Evolutionary conservation across 2,797 vertebrate species (phyloP).

Genomic region (Vespertilio murinus): DNA sequence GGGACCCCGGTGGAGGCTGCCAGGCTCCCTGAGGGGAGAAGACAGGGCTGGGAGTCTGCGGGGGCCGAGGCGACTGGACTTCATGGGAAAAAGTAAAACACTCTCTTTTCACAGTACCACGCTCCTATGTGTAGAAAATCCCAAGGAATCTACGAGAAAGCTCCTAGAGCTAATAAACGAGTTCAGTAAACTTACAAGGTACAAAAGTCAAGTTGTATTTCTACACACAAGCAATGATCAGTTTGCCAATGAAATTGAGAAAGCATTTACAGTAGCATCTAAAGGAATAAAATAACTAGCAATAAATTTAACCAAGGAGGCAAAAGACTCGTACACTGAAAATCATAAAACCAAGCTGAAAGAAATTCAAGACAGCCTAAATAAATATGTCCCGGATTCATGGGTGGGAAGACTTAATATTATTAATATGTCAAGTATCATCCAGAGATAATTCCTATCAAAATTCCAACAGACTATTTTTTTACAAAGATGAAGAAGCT

Average conservation of each 20-base stretch:
- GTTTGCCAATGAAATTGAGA: background rate
- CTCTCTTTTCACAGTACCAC: background rate
- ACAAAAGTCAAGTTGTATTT: background rate
- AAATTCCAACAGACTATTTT: constrained; percentile 10
- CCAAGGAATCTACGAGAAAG: background rate
- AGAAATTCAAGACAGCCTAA: background rate
- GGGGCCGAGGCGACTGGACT: background rate
- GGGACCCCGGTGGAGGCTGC: background rate
- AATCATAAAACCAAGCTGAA: background rate
- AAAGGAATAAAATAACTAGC: background rate
- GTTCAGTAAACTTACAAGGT: background rate
- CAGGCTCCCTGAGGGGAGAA: background rate
- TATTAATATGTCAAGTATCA: background rate
- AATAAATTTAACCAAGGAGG: background rate
- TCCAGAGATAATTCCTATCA: background rate
- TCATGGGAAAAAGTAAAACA: background rate
- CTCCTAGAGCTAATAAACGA: background rate
- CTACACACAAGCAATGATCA: background rate
- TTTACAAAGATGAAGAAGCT: background rate
- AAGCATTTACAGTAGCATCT: background rate
- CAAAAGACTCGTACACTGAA: background rate
- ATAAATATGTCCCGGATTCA: background rate
- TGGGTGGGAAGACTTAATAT: background rate
- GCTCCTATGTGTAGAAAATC: background rate
- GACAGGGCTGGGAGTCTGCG: background rate